phyloP scores from a whole-genome alignment of 2,113 vertebrate genomes.

The Scomber japonicus region DNA sequence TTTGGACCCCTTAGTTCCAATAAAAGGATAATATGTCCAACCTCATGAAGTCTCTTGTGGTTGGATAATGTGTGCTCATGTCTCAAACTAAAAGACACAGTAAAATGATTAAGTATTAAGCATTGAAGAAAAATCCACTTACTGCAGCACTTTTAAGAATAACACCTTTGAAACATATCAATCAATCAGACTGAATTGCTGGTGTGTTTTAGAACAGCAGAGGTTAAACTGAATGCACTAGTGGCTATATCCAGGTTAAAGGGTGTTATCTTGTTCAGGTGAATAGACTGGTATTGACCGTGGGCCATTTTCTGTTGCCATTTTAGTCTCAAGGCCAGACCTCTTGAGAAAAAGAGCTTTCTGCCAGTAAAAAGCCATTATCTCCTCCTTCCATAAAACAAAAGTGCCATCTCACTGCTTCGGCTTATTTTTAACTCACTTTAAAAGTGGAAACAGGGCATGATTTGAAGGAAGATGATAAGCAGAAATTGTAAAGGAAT shows the following conservation, averaged over 20 bases:
- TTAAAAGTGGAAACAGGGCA: conserved; percentile 25
- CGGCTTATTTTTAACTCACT: conserved; percentile 53
- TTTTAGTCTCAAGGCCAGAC: conserved; percentile 63
- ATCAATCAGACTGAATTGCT: conserved; percentile 16
- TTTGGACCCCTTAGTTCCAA: too few species aligned
- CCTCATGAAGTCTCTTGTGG: too few species aligned
- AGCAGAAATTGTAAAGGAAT: conserved; percentile 1
- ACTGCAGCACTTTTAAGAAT: conserved; percentile 10
- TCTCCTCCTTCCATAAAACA: conserved; percentile 31
- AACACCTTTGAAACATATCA: conserved; percentile 13
- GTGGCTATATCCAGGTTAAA: conserved; percentile 41
- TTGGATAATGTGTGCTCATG: not conserved
- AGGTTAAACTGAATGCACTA: conserved; percentile 42
- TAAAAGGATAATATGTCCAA: too few species aligned
- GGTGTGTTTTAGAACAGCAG: conserved; percentile 22
- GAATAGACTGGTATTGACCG: conserved; percentile 47
- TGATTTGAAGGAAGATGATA: not conserved
- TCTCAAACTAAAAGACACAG: not conserved
- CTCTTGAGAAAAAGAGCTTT: conserved; percentile 40
- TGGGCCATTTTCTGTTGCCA: conserved; percentile 57
- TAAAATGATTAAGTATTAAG: not conserved
- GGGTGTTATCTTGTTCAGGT: conserved; percentile 44
- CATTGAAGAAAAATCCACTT: conserved; percentile 1
- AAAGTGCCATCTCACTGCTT: conserved; percentile 43
- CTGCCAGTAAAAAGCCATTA: conserved; percentile 66